These are phyloP conservation scores for Polydrusus pterygomalis DNA, from an alignment of 2,888 invertebrate genomes.

Conservation along the genomic window DNA sequence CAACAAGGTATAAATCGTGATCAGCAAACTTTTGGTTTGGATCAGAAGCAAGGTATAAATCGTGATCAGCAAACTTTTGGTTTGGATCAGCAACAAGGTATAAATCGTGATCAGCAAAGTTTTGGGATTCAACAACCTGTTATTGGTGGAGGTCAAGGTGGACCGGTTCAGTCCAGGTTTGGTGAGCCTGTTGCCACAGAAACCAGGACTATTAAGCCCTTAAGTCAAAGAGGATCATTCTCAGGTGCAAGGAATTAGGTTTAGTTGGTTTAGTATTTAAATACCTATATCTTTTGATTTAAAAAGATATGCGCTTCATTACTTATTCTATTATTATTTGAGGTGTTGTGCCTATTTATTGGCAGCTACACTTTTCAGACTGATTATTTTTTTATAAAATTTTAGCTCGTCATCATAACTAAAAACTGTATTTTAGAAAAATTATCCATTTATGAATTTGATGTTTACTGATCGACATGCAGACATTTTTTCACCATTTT, in stretches of 20 bases:
- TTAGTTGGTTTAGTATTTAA: not conserved
- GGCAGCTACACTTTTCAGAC: not conserved
- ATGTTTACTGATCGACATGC: too few relatives aligned
- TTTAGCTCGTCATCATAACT: not conserved
- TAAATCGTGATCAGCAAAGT: not conserved
- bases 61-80: conserved; percentile 1
- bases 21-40: conserved; percentile 1
- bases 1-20: not conserved
- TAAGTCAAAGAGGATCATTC: conserved; percentile 37
- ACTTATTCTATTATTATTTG: not conserved
- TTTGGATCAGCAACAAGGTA: not conserved
- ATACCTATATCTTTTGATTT: not conserved
- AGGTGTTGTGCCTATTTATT: conserved; percentile 6
- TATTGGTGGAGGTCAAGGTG: not conserved
- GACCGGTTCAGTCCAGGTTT: conserved; percentile 28
- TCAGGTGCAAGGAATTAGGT: conserved; percentile 7
- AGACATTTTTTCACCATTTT: too few relatives aligned
- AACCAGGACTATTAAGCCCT: conserved; percentile 38
- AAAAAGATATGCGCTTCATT: conserved; percentile 3
- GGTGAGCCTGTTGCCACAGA: conserved; percentile 25
- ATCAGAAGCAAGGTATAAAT: not conserved
- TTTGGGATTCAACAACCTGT: not conserved
- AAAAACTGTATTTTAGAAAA: not conserved
- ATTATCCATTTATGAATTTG: too few relatives aligned
- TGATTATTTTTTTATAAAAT: not conserved